Conservation (phyloP, 2,113 vertebrate genomes). For the Notothenia rossii region DNA sequence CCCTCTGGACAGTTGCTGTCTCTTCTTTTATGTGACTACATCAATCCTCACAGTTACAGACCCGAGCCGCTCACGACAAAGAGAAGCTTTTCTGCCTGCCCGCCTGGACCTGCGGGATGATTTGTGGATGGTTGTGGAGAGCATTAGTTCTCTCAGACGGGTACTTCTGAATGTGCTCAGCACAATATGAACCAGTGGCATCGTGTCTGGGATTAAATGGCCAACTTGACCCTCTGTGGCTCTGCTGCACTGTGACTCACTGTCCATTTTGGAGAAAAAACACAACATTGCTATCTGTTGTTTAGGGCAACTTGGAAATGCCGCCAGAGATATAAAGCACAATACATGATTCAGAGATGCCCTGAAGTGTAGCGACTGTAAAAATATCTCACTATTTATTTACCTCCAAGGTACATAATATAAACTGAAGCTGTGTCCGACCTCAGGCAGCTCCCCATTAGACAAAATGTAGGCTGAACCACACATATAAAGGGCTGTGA, state of each 20-base stretch:
- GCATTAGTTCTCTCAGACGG: slow-evolving; percentile 37
- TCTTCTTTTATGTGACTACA: slow-evolving; percentile 60
- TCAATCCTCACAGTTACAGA: slow-evolving; percentile 60
- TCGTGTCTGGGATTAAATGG: slow-evolving; percentile 36
- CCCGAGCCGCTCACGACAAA: slow-evolving; percentile 36
- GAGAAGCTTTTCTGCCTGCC: slow-evolving; percentile 29
- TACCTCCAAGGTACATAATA: not conserved
- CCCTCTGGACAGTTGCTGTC: slow-evolving; percentile 56
- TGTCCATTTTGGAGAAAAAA: not conserved
- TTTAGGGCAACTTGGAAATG: slow-evolving; percentile 5
- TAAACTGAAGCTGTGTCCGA: slow-evolving; percentile 17
- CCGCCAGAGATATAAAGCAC: not conserved
- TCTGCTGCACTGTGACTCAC: slow-evolving; percentile 27
- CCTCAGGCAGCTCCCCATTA: not conserved
- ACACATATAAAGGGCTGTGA: too few relatives aligned
- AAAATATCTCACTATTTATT: slow-evolving; percentile 1
- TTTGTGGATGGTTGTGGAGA: slow-evolving; percentile 47
- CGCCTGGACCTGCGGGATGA: slow-evolving; percentile 39
- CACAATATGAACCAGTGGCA: slow-evolving; percentile 22
- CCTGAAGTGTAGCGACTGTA: not conserved
- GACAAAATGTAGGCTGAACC: too few relatives aligned
- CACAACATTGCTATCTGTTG: not conserved
- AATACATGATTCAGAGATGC: not conserved
- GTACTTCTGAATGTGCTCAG: slow-evolving; percentile 32
- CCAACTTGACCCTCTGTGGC: slow-evolving; percentile 14